Conservation (phyloP, 2,888 invertebrate genomes). For the Creontiades dilutus region DNA sequence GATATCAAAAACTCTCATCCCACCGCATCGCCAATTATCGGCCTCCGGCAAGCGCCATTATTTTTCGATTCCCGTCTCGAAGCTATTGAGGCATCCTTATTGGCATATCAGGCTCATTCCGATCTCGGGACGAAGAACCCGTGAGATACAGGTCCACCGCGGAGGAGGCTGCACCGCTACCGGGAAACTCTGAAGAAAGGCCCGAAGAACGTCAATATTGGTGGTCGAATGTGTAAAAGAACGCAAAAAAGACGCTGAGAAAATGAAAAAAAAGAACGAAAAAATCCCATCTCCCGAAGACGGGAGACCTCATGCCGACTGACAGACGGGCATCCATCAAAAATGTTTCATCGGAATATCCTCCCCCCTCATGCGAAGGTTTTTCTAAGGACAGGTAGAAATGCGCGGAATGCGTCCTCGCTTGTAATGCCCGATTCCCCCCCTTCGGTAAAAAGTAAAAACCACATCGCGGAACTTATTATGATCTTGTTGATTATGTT, state of each 20-base stretch:
- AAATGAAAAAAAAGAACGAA: background rate
- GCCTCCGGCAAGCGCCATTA: slow-evolving; percentile 53
- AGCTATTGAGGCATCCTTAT: slow-evolving; percentile 61
- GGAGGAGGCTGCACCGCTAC: slow-evolving; percentile 15
- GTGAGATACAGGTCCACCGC: background rate
- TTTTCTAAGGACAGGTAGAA: slow-evolving; percentile 51
- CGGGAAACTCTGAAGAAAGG: slow-evolving; percentile 64
- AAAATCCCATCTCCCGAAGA: background rate
- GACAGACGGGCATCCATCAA: slow-evolving; percentile 71
- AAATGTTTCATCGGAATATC: slow-evolving; percentile 71
- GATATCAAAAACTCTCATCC: slow-evolving; percentile 14
- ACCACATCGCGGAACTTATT: slow-evolving; percentile 70
- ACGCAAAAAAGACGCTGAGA: background rate
- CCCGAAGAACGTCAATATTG: slow-evolving; percentile 60
- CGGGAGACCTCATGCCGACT: slow-evolving; percentile 68
- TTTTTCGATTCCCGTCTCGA: slow-evolving; percentile 43
- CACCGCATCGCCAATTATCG: slow-evolving; percentile 21
- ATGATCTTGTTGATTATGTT: slow-evolving; percentile 71
- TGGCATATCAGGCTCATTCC: slow-evolving; percentile 67
- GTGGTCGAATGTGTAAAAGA: slow-evolving; percentile 69
- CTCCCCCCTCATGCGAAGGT: slow-evolving; percentile 29
- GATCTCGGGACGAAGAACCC: slow-evolving; percentile 5
- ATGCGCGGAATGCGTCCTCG: slow-evolving; percentile 59
- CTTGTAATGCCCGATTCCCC: slow-evolving; percentile 47
- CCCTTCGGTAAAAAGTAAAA: slow-evolving; percentile 6